These are phyloP conservation scores for Archocentrus centrarchus DNA, from an alignment of 2,113 vertebrate genomes.

Conservation along the genomic window DNA sequence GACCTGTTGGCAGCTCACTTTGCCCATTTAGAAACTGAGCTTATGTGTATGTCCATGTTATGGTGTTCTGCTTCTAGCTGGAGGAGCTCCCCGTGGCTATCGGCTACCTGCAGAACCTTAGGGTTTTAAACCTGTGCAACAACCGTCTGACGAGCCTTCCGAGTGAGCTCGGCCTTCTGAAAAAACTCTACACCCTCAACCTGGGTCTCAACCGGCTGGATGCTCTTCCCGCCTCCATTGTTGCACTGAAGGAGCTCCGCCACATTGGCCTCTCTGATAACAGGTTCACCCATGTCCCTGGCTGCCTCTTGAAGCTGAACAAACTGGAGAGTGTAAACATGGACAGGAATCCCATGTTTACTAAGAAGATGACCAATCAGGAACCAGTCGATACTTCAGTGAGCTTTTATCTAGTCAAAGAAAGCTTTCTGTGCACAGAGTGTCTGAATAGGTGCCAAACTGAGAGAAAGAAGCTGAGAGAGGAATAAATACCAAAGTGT, in stretches of 20 bases:
- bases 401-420: conserved; percentile 80
- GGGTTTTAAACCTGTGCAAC: conserved; percentile 88
- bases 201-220: conserved; percentile 89
- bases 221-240: conserved; percentile 79
- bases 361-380: not conserved
- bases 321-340: conserved; percentile 86
- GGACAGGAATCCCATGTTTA: conserved; percentile 85
- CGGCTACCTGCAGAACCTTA: conserved; percentile 82
- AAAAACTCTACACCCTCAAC: conserved; percentile 84
- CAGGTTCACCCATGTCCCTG: conserved; percentile 79
- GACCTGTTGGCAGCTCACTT: not conserved
- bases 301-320: conserved; percentile 78
- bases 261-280: conserved; percentile 90
- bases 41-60: not conserved
- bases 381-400: conserved; percentile 74
- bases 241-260: conserved; percentile 83
- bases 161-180: conserved; percentile 82
- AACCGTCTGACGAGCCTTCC: conserved; percentile 89
- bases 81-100: conserved; percentile 84
- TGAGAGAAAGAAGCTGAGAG: conserved; percentile 77
- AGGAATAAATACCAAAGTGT: not conserved
- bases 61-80: conserved; percentile 65
- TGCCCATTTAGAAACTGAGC: not conserved
- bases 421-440: conserved; percentile 83
- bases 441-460: conserved; percentile 80